Conservation (phyloP, 2,113 vertebrate species). For the Propithecus coquereli region DNA sequence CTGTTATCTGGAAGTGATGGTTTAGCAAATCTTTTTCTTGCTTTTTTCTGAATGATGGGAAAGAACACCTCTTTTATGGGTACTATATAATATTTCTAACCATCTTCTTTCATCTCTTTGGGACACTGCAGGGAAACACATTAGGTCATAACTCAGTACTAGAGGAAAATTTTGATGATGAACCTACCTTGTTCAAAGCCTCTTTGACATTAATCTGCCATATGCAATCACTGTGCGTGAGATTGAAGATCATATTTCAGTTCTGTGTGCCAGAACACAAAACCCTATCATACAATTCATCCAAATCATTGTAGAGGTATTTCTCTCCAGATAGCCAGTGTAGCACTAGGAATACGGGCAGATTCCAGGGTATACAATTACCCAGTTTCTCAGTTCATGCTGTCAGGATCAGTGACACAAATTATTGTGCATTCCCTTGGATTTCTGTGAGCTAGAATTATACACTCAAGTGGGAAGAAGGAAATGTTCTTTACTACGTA, state of each 20-base stretch:
- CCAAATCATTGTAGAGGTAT: neutral
- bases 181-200: constrained; percentile 56
- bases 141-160: constrained; percentile 56
- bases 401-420: constrained; percentile 24
- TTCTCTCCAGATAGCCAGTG: neutral
- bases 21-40: constrained; percentile 54
- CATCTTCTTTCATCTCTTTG: constrained; percentile 51
- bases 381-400: neutral
- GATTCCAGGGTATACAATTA: neutral
- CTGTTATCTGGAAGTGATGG: constrained; percentile 9
- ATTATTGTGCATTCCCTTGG: neutral
- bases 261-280: constrained; percentile 44
- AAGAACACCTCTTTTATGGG: constrained; percentile 52
- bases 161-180: constrained; percentile 42
- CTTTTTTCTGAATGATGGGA: constrained; percentile 40
- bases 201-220: constrained; percentile 63
- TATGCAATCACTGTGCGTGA: constrained; percentile 44
- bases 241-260: constrained; percentile 41
- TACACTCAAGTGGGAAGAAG: neutral
- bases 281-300: neutral
- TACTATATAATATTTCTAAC: constrained; percentile 48
- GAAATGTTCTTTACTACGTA: constrained; percentile 12
- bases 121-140: constrained; percentile 59
- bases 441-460: constrained; percentile 16
- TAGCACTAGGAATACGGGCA: neutral